Evolutionary conservation across 2,797 vertebrate genomes (phyloP), one percentile per base, ranked within the genome.

Genomic region (Hylomyscus alleni): DNA sequence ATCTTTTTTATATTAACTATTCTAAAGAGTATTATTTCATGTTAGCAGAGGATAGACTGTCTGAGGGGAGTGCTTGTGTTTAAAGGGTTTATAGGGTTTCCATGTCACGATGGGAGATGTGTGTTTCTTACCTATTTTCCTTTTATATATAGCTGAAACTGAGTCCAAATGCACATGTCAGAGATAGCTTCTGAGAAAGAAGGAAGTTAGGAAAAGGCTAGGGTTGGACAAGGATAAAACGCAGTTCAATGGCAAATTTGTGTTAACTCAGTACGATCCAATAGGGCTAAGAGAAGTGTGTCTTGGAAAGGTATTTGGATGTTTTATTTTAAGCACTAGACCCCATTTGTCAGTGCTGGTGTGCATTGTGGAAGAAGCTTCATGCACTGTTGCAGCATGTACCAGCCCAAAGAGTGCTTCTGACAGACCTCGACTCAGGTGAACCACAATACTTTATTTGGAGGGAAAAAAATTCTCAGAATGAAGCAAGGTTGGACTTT

Each of bases 21-120:
- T 10, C 83, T 37, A 91, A 89, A 91, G 20, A 15, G 26, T 69
- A 47, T 93, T 29, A 91, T 91, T 95, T 89, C 20, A 56, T 52
- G 50, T 72, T 90, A 72, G 31, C 65, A 67, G 34, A 34, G 31
- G 65, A 67, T 15, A 67, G 31, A 34, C 34, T 67, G 31, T 75
- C 81, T 86, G 60, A 84, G 44, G 22, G 1, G 85, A 56, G 69
- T 54, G 8, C 69, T 69, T 95, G 12, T 87, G 26, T 56, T 91
- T 94, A 88, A 3, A 44, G 44, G 52, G 52, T 54, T 54, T 54
- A 44, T 86, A 86, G 47, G 47, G n/a, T 83, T 34, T 67, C 5
- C 6, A 4, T 52, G 8, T 92, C 9, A 20, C 52, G 77, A 34
- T 12, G 89, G 40, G 82, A 65, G 67, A 67, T 20, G 24, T 82